Evolutionary conservation across 2,113 vertebrate genomes (phyloP).

Genomic region (Haemorhous mexicanus): DNA sequence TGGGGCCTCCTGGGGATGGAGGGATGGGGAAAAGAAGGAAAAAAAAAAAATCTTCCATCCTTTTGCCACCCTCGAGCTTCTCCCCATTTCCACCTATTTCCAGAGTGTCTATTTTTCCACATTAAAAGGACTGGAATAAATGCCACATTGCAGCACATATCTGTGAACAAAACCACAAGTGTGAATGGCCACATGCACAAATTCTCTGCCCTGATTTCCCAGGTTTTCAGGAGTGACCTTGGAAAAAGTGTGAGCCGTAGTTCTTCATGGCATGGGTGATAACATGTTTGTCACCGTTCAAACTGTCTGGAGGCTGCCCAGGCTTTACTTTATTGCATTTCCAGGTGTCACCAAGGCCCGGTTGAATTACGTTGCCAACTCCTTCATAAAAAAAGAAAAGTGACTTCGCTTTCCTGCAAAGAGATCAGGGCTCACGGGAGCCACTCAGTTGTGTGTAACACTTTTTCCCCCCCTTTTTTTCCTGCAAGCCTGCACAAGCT

Average conservation of each 20-base stretch:
- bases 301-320: not conserved
- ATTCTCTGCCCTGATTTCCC: not conserved
- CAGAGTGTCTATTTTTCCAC: not conserved
- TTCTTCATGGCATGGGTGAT: not conserved
- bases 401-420: not conserved
- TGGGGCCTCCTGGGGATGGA: not conserved
- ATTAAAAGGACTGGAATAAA: not conserved
- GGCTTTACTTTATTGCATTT: constrained; percentile 32
- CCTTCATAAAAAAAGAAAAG: not conserved
- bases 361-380: not conserved
- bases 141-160: not conserved
- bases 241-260: not conserved
- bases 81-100: not conserved
- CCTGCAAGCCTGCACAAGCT: fast-evolving
- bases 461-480: fast-evolving
- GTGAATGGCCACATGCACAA: not conserved
- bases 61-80: fast-evolving
- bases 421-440: fast-evolving
- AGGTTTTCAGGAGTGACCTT: constrained; percentile 31
- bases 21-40: not conserved
- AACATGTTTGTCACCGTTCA: not conserved
- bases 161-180: not conserved
- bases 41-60: not conserved
- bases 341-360: not conserved
- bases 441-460: fast-evolving